Evolutionary conservation across 2,888 invertebrate genomes (phyloP).

Genomic region (Andrena bicolor): DNA sequence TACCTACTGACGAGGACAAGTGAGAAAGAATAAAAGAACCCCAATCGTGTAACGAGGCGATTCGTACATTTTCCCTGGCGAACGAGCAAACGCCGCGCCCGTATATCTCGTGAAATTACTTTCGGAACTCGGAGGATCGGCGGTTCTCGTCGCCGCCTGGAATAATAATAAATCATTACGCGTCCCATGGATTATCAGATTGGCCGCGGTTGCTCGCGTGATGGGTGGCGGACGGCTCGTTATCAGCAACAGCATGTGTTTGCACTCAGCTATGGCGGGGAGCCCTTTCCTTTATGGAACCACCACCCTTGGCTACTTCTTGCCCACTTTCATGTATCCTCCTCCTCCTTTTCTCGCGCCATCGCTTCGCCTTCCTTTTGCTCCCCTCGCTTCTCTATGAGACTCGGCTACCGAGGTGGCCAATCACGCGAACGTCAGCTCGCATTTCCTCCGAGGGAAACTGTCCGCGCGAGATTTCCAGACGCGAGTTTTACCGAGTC

Average conservation of each 20-base stretch:
- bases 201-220: slow-evolving; percentile 68
- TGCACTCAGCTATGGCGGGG: slow-evolving; percentile 75
- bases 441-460: slow-evolving; percentile 26
- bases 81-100: slow-evolving; percentile 26
- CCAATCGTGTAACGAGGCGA: not conserved
- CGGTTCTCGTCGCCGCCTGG: slow-evolving; percentile 23
- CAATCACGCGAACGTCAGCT: slow-evolving; percentile 50
- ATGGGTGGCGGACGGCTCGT: slow-evolving; percentile 68
- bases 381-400: slow-evolving; percentile 5
- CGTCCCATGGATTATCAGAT: slow-evolving; percentile 75
- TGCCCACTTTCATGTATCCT: slow-evolving; percentile 25
- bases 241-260: slow-evolving; percentile 79
- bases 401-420: slow-evolving; percentile 22
- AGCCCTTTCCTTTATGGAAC: slow-evolving; percentile 44
- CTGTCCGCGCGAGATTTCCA: not conserved
- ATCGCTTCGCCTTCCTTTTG: not conserved
- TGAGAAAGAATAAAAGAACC: not conserved
- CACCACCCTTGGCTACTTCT: slow-evolving; percentile 46
- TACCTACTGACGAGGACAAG: not conserved
- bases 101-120: slow-evolving; percentile 55
- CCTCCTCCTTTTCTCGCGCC: slow-evolving; percentile 6
- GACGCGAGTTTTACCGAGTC: not conserved
- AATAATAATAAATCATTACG: slow-evolving; percentile 76
- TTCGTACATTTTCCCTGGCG: slow-evolving; percentile 28
- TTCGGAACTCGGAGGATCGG: slow-evolving; percentile 35